Base-by-base conservation (phyloP, 1,140 invertebrate species). In the Steinernema khuongi region DNA sequence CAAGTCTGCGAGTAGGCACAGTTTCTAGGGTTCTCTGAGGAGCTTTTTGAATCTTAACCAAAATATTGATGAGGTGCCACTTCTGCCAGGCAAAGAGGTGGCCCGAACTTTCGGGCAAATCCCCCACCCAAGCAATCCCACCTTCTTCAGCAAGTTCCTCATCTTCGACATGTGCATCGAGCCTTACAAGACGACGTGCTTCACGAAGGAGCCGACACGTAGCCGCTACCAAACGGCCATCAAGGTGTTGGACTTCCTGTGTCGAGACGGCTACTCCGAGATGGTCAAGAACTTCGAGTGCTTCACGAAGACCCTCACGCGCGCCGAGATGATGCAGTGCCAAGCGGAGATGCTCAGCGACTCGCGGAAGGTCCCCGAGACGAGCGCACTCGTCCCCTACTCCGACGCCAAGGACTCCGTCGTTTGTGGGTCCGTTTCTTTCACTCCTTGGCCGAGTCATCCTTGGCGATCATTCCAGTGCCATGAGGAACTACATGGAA, bases 321-420 rank as follows among this genome's bases (percentile, higher is more conserved):
- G 77, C 68, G 67, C 68, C 1, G 77, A 79, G 74, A 79, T 79
- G 77, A 79, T 79, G 77, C 77, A 79, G 31, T 79, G 77, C 32
- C 77, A 79, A 50, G 77, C 77, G 17, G 77, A 79, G 22, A 74
- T 79, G 75, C 36, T 79, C 2, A 60, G 75, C 1, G 77, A 79
- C 33, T 74, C 77, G 0, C 74, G 68, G 19, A 77, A 75, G 30
- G 77, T 79, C n/a, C 68, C 77, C n/a, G 72, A 50, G 4, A 50
- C 72, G 66, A 71, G 43, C 19, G 50, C 14, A 11, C 50, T 71
- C 30, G 41, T 67, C 0, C 30, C n/a, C n/a, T 17, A 28, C 67
- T 32, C 70, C 29, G n/a, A 44, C 26, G 73, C 68, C 26, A 33
- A 74, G 60, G 71, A 79, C 70, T 68, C 76, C 14, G 75, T 75